Evolutionary conservation across 53 echinoderm and acorn worm genomes (phyloP).

Genomic region (Zoroaster sp.): DNA sequence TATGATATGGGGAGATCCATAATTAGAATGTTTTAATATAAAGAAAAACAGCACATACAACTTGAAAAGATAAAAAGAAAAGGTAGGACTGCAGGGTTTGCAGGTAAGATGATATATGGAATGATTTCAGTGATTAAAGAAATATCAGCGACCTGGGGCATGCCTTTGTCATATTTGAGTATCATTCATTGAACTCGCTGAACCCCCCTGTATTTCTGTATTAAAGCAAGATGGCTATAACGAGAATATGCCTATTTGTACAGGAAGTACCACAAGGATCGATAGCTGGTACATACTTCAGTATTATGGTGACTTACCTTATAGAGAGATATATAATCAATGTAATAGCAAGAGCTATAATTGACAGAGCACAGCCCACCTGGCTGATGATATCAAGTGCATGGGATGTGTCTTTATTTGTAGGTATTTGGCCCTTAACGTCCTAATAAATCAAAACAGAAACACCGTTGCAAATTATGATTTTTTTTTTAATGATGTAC

Average conservation of each 20-base stretch:
- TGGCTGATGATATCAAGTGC: conserved; percentile 55
- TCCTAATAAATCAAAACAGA: neutral
- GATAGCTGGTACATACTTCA: conserved; percentile 32
- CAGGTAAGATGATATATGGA: too few species aligned
- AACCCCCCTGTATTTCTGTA: too few species aligned
- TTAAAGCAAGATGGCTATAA: too few species aligned
- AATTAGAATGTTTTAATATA: too few species aligned
- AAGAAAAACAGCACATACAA: too few species aligned
- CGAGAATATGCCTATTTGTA: neutral
- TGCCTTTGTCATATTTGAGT: too few species aligned
- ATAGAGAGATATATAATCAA: conserved; percentile 62
- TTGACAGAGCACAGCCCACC: conserved; percentile 34
- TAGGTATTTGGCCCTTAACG: neutral
- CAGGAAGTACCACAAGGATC: conserved; percentile 7
- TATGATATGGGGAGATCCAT: too few species aligned
- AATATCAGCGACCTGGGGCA: too few species aligned
- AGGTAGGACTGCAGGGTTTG: too few species aligned
- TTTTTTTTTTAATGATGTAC: neutral
- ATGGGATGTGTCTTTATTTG: neutral
- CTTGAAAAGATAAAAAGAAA: too few species aligned
- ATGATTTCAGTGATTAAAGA: too few species aligned
- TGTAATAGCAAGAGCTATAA: conserved; percentile 65
- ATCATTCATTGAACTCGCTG: too few species aligned
- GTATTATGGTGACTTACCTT: conserved; percentile 51
- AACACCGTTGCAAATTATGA: neutral